phyloP scores from a whole-genome alignment of 2,888 invertebrate genomes.

The Euzetes globulus region DNA sequence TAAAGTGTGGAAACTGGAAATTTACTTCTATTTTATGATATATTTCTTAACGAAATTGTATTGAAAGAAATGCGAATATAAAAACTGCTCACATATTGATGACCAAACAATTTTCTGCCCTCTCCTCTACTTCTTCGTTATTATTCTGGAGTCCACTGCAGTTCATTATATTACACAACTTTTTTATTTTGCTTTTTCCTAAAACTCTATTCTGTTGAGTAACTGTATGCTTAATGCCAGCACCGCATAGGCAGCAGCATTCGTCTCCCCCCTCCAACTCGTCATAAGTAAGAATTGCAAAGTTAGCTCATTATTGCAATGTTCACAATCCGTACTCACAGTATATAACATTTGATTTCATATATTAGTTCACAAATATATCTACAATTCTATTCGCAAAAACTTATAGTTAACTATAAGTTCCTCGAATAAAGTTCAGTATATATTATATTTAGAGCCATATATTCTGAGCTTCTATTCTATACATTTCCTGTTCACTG shows the following conservation, averaged over 20 bases:
- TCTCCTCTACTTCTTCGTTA: neutral
- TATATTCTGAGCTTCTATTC: neutral
- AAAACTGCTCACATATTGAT: slow-evolving; percentile 6
- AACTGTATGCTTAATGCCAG: too few species aligned
- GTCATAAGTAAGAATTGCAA: slow-evolving; percentile 19
- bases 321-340: neutral
- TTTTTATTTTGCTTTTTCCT: too few species aligned
- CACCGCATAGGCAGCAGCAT: neutral
- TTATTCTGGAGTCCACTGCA: neutral
- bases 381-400: neutral
- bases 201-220: too few species aligned
- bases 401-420: neutral
- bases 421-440: neutral
- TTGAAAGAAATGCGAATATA: neutral
- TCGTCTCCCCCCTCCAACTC: neutral
- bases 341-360: slow-evolving; percentile 15
- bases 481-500: slow-evolving; percentile 8
- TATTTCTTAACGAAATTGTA: too few species aligned
- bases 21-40: too few species aligned
- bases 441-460: neutral
- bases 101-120: neutral
- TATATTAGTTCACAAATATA: slow-evolving; percentile 14
- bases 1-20: neutral
- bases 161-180: too few species aligned
- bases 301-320: slow-evolving; percentile 24